These are phyloP conservation scores for Eudemis profundana DNA, from an alignment of 2,888 invertebrate genomes.

Conservation along the genomic window DNA sequence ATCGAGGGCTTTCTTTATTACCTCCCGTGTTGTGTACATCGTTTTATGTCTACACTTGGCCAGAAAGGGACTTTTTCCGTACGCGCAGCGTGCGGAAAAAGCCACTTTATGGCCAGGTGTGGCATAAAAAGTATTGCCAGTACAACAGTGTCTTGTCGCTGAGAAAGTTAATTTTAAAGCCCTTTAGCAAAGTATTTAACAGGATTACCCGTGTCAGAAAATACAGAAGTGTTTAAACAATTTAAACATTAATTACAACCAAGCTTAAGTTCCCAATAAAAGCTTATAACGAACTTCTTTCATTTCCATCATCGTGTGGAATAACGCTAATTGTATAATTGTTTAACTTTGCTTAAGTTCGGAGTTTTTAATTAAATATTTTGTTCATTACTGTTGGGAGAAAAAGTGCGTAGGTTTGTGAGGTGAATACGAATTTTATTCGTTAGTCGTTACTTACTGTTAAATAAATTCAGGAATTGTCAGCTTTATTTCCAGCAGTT, in stretches of 20 bases:
- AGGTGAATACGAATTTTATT: constrained; percentile 3
- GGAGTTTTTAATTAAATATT: constrained; percentile 34
- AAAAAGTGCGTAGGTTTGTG: constrained; percentile 12
- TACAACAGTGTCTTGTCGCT: no score
- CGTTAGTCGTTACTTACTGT: constrained; percentile 9
- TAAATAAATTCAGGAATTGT: constrained; percentile 1
- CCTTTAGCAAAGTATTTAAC: constrained; percentile 2
- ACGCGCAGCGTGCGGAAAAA: no score
- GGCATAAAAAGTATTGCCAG: no score
- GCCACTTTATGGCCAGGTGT: no score
- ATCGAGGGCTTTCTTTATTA: no score
- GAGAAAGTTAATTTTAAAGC: constrained; percentile 4
- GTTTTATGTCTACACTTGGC: no score
- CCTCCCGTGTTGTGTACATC: no score
- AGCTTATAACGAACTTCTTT: constrained; percentile 39
- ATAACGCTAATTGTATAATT: constrained; percentile 41
- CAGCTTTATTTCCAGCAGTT: no score
- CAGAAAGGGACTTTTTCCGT: no score
- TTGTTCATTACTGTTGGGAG: constrained; percentile 26
- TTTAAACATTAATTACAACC: constrained; percentile 35
- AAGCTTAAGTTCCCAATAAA: constrained; percentile 26
- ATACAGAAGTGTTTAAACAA: constrained; percentile 28
- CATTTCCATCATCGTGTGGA: constrained; percentile 37
- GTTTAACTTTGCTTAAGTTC: constrained; percentile 11
- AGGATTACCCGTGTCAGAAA: constrained; percentile 25